Percentiles rank a stretch among this genome's conserved stretches.
Conservation (phyloP, 2,113 vertebrate genomes). For the Vireo altiloquus region DNA sequence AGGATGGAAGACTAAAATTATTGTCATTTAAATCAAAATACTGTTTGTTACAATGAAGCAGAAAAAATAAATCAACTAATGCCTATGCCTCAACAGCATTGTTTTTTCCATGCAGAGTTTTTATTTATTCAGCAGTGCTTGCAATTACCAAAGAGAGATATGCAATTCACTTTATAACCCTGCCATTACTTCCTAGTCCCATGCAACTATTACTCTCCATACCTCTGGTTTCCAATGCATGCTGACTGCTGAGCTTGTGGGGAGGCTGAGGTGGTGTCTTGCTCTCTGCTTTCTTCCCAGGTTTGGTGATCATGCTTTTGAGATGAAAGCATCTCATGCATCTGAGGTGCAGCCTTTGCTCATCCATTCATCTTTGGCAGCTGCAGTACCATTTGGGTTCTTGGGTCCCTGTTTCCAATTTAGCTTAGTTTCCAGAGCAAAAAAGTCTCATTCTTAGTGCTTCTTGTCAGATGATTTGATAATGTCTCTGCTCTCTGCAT, state of each 20-base stretch:
- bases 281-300: neutral
- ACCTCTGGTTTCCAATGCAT: neutral
- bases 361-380: neutral
- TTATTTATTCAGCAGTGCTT: neutral
- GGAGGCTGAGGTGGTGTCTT: neutral
- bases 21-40: neutral
- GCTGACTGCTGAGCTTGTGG: neutral
- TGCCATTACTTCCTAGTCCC: neutral
- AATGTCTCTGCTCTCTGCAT: neutral
- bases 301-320: neutral
- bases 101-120: neutral
- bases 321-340: neutral
- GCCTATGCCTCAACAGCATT: neutral
- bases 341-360: neutral
- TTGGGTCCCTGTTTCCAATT: neutral
- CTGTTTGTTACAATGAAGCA: neutral
- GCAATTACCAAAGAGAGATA: neutral
- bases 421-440: constrained; percentile 8
- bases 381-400: neutral
- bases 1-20: neutral
- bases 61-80: neutral
- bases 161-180: neutral
- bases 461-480: neutral
- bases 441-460: neutral
- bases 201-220: neutral